Evolutionary conservation across 1,140 invertebrate genomes (phyloP).

Genomic region (Anastrepha obliqua): DNA sequence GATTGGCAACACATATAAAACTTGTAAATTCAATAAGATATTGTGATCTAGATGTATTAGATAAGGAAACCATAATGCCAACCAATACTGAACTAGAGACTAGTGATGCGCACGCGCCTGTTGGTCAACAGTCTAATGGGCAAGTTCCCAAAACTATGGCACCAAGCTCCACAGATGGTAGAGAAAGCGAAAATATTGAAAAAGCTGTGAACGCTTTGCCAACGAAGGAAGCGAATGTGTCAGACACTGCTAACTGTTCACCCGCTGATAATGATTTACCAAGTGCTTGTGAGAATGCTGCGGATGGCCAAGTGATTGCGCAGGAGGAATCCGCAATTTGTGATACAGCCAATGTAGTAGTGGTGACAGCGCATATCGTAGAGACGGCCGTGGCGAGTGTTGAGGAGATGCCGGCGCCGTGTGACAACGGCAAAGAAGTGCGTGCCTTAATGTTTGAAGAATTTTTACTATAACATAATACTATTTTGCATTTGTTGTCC

Average conservation of each 20-base stretch:
- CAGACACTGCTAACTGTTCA: too few relatives aligned
- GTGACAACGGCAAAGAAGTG: slow-evolving; percentile 40
- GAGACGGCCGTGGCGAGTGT: not conserved
- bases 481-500: not conserved
- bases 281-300: not conserved
- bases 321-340: not conserved
- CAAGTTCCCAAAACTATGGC: not conserved
- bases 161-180: not conserved
- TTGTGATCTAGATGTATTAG: slow-evolving; percentile 45
- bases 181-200: not conserved
- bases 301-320: not conserved
- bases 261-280: not conserved
- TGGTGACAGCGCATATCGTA: not conserved
- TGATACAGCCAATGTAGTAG: not conserved
- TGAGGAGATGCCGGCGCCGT: not conserved
- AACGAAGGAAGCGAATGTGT: not conserved
- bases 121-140: not conserved
- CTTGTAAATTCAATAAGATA: slow-evolving; percentile 56
- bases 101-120: not conserved
- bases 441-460: slow-evolving; percentile 27
- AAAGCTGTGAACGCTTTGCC: not conserved
- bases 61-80: not conserved
- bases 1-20: slow-evolving; percentile 58
- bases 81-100: not conserved
- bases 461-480: not conserved